These are phyloP conservation scores for Pluvianellus socialis DNA, from an alignment of 2,113 vertebrate species.

Conservation along the genomic window DNA sequence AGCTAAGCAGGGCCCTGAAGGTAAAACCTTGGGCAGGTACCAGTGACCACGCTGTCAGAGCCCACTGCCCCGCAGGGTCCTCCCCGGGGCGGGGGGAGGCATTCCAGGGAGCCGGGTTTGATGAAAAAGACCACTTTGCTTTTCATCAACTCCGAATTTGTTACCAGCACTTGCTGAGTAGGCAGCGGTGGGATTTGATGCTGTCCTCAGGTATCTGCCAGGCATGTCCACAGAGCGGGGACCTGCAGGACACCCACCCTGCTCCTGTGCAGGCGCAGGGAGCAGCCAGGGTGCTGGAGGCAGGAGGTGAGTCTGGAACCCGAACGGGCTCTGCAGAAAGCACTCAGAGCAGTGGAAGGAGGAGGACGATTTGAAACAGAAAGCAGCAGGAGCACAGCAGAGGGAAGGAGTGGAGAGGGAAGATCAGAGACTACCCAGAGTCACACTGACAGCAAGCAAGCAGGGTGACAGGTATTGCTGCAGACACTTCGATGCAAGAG, in stretches of 20 bases:
- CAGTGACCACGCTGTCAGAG: background rate
- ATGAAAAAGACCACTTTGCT: background rate
- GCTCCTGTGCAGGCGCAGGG: background rate
- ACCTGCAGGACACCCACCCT: background rate
- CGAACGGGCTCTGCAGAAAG: background rate
- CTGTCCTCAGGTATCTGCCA: background rate
- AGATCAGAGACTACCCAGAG: background rate
- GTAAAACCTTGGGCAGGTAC: background rate
- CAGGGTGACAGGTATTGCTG: background rate
- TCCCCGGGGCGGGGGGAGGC: no score
- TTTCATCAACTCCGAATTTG: background rate
- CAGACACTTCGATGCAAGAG: background rate
- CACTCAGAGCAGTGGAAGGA: background rate
- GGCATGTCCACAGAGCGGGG: background rate
- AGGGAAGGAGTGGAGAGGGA: background rate
- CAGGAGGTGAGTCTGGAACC: background rate
- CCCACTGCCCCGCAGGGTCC: background rate
- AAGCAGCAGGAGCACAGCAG: fast-evolving
- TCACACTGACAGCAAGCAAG: background rate
- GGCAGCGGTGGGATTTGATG: background rate
- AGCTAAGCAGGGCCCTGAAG: background rate
- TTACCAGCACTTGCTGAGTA: background rate
- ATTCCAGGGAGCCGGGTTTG: fast-evolving
- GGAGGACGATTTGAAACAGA: background rate
- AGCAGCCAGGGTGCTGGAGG: background rate